These are phyloP conservation scores for Conus ventricosus DNA, from an alignment of 1,140 invertebrate species.

Conservation along the genomic window DNA sequence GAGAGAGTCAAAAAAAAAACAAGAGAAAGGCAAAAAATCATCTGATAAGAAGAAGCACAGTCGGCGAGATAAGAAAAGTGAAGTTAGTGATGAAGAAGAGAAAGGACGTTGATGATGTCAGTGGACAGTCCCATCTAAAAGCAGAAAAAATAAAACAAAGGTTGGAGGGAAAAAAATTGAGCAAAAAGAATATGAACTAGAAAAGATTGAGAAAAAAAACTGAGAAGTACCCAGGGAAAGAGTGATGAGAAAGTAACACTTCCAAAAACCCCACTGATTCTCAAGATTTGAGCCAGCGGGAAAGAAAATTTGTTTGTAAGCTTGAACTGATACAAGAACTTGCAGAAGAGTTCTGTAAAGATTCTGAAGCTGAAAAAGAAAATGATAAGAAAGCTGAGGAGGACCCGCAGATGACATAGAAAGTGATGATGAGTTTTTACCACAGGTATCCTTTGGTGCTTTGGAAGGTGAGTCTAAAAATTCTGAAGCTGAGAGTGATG, in stretches of 20 bases:
- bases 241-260: background rate
- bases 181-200: background rate
- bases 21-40: constrained; percentile 24
- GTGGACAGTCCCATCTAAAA: background rate
- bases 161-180: background rate
- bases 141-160: background rate
- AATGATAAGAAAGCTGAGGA: constrained; percentile 44
- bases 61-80: background rate
- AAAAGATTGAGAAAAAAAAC: background rate
- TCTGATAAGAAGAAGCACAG: background rate
- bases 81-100: constrained; percentile 24
- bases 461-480: background rate
- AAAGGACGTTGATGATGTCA: background rate
- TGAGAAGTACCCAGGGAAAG: background rate
- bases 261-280: background rate
- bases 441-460: constrained; percentile 42
- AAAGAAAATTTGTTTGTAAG: constrained; percentile 59
- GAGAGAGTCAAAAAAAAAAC: background rate
- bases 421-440: constrained; percentile 59
- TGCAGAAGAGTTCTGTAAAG: constrained; percentile 69
- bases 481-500: background rate
- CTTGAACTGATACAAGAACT: constrained; percentile 68
- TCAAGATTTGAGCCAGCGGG: constrained; percentile 29
- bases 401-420: background rate
- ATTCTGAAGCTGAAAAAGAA: constrained; percentile 40